These are phyloP conservation scores for Hydropotes inermis DNA, from an alignment of 2,113 vertebrate species.

Conservation along the genomic window DNA sequence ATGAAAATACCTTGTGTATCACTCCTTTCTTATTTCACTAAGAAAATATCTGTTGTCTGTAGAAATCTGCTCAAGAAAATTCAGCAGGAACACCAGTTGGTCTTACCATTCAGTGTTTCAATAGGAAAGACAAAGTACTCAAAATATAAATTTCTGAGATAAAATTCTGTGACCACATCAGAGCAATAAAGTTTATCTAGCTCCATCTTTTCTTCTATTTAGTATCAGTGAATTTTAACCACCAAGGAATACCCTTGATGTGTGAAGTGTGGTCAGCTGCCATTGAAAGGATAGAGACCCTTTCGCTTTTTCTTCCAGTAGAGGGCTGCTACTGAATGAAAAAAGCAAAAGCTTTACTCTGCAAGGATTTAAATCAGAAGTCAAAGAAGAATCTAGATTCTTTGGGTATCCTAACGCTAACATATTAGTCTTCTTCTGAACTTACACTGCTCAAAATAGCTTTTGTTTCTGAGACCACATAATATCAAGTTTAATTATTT, in stretches of 20 bases:
- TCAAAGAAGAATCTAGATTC: background rate
- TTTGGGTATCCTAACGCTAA: background rate
- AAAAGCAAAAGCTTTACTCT: background rate
- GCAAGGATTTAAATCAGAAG: background rate
- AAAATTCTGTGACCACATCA: background rate
- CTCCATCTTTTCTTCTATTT: background rate
- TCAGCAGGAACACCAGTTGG: background rate
- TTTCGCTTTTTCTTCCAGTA: background rate
- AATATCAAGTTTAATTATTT: background rate
- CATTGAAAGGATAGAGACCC: background rate
- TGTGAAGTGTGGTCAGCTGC: background rate
- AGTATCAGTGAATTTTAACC: background rate
- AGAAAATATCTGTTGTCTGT: background rate
- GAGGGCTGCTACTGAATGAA: background rate
- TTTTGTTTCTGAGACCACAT: background rate
- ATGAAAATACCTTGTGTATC: background rate
- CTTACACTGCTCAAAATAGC: background rate
- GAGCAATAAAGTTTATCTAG: background rate
- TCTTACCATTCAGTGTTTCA: background rate
- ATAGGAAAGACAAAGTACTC: background rate
- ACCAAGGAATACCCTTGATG: background rate
- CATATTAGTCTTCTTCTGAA: background rate
- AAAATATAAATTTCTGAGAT: background rate
- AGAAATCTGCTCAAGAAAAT: background rate
- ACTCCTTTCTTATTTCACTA: background rate